Percentiles rank a stretch among this genome's conserved stretches.
Conservation (phyloP, 2,888 invertebrate genomes). For the Cryptophagus acutangulus region DNA sequence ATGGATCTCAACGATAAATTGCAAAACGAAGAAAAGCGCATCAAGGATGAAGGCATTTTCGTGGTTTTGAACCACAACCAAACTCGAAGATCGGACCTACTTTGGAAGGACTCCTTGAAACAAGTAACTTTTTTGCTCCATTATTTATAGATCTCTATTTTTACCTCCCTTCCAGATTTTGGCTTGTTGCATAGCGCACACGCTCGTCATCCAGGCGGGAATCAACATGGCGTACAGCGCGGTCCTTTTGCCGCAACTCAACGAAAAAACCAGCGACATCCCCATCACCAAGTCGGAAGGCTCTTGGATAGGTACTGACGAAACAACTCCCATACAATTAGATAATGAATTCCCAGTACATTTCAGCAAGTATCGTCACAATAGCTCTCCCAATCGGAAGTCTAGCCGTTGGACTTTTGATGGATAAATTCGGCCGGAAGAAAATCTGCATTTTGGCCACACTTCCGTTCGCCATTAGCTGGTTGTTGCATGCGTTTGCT, state of each 20-base stretch:
- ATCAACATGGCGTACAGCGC: slow-evolving; percentile 57
- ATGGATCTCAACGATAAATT: too few species aligned
- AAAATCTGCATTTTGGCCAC: slow-evolving; percentile 47
- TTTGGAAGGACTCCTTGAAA: too few species aligned
- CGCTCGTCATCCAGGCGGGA: slow-evolving; percentile 54
- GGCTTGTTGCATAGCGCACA: slow-evolving; percentile 48
- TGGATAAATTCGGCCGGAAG: slow-evolving; percentile 55
- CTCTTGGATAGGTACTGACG: slow-evolving; percentile 58
- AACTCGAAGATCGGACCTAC: too few species aligned
- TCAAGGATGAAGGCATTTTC: too few species aligned
- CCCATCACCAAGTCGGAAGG: slow-evolving; percentile 47
- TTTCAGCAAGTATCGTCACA: slow-evolving; percentile 53
- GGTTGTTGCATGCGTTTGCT: slow-evolving; percentile 49
- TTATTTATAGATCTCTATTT: too few species aligned
- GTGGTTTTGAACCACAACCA: too few species aligned
- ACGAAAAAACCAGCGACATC: slow-evolving; percentile 42
- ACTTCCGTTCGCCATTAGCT: slow-evolving; percentile 49
- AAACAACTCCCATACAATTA: too few species aligned
- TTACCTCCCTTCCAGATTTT: slow-evolving; percentile 43
- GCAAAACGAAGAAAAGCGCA: too few species aligned
- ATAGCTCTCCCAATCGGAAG: slow-evolving; percentile 54
- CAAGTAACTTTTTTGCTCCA: too few species aligned
- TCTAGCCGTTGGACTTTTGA: slow-evolving; percentile 51
- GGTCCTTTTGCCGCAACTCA: slow-evolving; percentile 52
- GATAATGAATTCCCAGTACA: not conserved